Conservation (phyloP, 2,797 vertebrate genomes). For the Babyrousa celebensis region DNA sequence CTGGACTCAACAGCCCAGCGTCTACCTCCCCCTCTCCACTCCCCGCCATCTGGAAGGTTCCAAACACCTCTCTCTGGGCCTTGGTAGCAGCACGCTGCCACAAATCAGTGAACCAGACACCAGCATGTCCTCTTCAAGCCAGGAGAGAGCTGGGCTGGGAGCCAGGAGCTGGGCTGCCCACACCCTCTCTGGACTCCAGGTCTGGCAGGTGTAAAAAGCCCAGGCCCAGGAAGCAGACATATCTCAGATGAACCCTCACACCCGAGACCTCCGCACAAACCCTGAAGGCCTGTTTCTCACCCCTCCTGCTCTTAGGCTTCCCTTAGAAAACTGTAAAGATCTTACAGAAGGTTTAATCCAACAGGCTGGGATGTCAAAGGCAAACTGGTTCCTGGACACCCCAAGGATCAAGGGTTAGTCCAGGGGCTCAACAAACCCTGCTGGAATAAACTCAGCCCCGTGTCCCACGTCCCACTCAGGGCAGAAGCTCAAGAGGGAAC, state of each 20-base stretch:
- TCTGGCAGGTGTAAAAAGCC: not conserved
- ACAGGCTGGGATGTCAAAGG: not conserved
- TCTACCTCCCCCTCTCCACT: not conserved
- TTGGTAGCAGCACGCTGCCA: not conserved
- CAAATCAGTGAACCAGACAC: not conserved
- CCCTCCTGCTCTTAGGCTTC: not conserved
- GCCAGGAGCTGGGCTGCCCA: not conserved
- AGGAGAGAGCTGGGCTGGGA: not conserved
- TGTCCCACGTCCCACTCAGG: not conserved
- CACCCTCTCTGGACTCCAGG: not conserved
- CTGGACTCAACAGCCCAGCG: not conserved
- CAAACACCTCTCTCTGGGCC: not conserved
- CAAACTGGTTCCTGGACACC: not conserved
- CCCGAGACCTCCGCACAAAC: not conserved
- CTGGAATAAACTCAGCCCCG: not conserved
- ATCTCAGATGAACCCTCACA: too few species aligned
- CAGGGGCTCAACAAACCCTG: not conserved
- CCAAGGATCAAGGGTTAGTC: not conserved
- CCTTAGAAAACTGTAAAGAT: not conserved
- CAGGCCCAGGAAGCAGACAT: not conserved
- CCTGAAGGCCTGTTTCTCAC: not conserved
- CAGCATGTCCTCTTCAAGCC: fast-evolving
- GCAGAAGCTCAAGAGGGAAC: not conserved
- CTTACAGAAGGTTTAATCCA: not conserved
- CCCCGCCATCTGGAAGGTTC: not conserved